Evolutionary conservation across 2,113 vertebrate genomes (phyloP).

Genomic region (Trochalopteron elliotii): DNA sequence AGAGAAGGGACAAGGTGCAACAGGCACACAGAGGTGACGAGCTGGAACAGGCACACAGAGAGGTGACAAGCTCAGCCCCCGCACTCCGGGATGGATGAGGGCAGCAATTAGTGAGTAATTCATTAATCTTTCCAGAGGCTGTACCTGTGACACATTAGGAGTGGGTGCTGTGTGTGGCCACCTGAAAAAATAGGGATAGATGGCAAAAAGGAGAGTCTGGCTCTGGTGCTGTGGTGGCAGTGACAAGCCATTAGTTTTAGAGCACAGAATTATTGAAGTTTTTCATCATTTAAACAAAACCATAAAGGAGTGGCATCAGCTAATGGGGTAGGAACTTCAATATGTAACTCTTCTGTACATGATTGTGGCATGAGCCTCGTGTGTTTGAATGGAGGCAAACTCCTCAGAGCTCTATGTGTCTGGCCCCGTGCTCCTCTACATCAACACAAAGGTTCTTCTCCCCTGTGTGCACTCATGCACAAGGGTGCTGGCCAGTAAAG

Average conservation of each 20-base stretch:
- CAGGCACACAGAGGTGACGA: neutral
- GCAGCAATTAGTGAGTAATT: neutral
- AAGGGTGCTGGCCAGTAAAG: neutral
- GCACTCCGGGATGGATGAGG: neutral
- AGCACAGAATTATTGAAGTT: neutral
- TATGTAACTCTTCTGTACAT: neutral
- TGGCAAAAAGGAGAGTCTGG: neutral
- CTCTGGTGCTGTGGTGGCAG: neutral
- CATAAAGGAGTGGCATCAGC: fast-evolving
- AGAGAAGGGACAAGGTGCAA: no score
- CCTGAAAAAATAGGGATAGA: neutral
- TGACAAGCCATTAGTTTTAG: neutral
- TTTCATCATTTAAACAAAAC: neutral
- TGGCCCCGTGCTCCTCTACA: neutral
- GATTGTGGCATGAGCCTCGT: fast-evolving
- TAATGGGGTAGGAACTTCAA: neutral
- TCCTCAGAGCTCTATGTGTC: neutral
- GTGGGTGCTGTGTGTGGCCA: neutral
- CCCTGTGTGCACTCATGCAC: neutral
- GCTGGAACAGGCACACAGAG: neutral
- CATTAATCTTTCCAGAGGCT: neutral
- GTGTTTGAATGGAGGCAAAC: neutral
- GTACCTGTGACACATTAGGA: fast-evolving
- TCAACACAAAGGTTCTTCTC: neutral
- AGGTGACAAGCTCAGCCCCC: neutral